Evolutionary conservation across 1,140 invertebrate species (phyloP).

Genomic region (Scaptomyza graminum): DNA sequence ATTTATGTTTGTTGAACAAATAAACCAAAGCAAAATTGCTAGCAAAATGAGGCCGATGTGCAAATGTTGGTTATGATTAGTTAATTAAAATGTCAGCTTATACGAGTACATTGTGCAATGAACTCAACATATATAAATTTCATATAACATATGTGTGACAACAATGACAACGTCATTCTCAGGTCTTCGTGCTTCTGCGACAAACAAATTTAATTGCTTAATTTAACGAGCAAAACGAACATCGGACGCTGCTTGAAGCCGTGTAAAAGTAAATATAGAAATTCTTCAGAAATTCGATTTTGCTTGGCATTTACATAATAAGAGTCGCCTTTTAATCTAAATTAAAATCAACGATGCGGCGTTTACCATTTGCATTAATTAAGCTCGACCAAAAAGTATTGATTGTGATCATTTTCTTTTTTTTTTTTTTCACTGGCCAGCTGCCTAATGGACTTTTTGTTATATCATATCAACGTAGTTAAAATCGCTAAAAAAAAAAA

Average conservation of each 20-base stretch:
- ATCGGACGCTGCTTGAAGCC: not conserved
- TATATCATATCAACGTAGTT: slow-evolving; percentile 14
- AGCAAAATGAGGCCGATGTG: slow-evolving; percentile 15
- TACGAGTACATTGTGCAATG: slow-evolving; percentile 41
- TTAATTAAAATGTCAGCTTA: slow-evolving; percentile 73
- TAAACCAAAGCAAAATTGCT: slow-evolving; percentile 16
- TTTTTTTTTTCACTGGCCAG: slow-evolving; percentile 48
- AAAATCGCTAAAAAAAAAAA: not conserved
- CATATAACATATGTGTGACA: slow-evolving; percentile 47
- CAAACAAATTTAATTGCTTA: slow-evolving; percentile 74
- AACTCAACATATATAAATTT: slow-evolving; percentile 77
- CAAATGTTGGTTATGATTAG: slow-evolving; percentile 61
- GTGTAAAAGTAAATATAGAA: not conserved
- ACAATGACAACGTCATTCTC: slow-evolving; percentile 16
- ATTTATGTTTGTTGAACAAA: slow-evolving; percentile 60
- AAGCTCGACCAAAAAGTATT: slow-evolving; percentile 58
- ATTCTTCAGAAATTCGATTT: slow-evolving; percentile 39
- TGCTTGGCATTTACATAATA: slow-evolving; percentile 66
- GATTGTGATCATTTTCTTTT: slow-evolving; percentile 68
- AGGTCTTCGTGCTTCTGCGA: slow-evolving; percentile 31
- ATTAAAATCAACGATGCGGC: slow-evolving; percentile 73
- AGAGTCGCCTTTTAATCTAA: slow-evolving; percentile 64
- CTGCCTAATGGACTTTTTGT: slow-evolving; percentile 16
- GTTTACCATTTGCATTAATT: slow-evolving; percentile 74
- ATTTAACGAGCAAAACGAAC: slow-evolving; percentile 46